Conservation (phyloP, 2,888 invertebrate species). For the Chrysotoxum bicinctum region DNA sequence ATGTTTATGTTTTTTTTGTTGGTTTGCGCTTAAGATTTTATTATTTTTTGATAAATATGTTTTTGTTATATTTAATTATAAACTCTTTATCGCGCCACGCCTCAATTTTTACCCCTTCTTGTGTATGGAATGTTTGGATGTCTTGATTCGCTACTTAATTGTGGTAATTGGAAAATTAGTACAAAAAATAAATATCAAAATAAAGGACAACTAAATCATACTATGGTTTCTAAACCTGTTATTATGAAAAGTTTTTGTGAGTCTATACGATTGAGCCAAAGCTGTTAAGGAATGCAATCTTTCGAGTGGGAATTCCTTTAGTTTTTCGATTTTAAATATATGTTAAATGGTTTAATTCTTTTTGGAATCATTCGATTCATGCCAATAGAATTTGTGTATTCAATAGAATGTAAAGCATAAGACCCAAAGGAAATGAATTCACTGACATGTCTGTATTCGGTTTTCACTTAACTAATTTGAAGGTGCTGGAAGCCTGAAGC, state of each 20-base stretch:
- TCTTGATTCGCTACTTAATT: constrained; percentile 41
- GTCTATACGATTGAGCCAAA: background rate
- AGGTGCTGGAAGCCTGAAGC: no score
- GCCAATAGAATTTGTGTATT: no score
- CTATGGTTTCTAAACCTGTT: constrained; percentile 20
- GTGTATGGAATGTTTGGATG: constrained; percentile 59
- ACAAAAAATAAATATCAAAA: background rate
- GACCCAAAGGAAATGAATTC: no score
- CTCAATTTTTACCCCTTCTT: constrained; percentile 21
- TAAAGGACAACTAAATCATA: background rate
- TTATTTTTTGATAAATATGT: constrained; percentile 49
- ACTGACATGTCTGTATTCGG: no score
- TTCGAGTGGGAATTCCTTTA: background rate
- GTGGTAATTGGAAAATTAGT: constrained; percentile 31
- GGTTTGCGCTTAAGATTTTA: constrained; percentile 52
- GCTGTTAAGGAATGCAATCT: background rate
- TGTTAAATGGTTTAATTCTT: no score
- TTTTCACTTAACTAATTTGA: no score
- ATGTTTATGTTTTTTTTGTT: constrained; percentile 66
- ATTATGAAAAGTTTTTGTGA: constrained; percentile 40
- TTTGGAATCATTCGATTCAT: no score
- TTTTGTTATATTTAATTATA: constrained; percentile 32
- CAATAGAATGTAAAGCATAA: no score
- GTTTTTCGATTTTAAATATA: background rate
- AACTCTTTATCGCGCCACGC: constrained; percentile 29